Conservation (phyloP, 92 coral and sea anemone species). For the Galaxea fascicularis region DNA sequence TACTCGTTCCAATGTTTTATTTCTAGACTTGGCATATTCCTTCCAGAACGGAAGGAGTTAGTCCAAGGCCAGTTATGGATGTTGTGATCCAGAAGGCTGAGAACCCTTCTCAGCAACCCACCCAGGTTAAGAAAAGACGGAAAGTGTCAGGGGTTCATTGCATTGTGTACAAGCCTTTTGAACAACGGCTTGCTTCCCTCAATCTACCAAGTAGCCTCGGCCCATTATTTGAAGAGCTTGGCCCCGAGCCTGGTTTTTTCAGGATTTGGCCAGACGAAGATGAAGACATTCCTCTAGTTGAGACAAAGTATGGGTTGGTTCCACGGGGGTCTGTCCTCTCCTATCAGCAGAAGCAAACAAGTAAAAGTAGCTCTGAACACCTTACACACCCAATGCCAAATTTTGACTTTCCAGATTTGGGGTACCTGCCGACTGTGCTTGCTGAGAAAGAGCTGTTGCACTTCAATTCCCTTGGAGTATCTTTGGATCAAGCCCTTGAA, state of each 20-base stretch:
- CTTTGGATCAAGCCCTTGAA: slow-evolving; percentile 18
- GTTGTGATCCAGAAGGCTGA: slow-evolving; percentile 49
- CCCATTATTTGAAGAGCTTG: slow-evolving; percentile 34
- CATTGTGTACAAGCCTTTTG: slow-evolving; percentile 55
- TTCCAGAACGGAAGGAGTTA: slow-evolving; percentile 32
- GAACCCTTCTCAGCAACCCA: slow-evolving; percentile 42
- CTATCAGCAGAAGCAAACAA: neutral
- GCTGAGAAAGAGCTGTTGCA: neutral
- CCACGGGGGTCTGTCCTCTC: neutral
- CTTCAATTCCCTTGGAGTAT: slow-evolving; percentile 12
- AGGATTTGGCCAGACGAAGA: slow-evolving; percentile 62
- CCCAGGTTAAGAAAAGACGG: slow-evolving; percentile 32
- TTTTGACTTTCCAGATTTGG: neutral
- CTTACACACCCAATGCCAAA: neutral
- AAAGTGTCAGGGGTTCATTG: slow-evolving; percentile 52
- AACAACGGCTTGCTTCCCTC: slow-evolving; percentile 34
- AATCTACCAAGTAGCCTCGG: slow-evolving; percentile 31
- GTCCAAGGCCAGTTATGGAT: slow-evolving; percentile 55
- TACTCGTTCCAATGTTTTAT: slow-evolving; percentile 19
- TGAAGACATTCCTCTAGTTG: slow-evolving; percentile 50
- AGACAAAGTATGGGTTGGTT: slow-evolving; percentile 51
- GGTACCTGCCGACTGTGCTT: neutral
- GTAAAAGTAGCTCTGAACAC: neutral
- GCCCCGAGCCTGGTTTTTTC: slow-evolving; percentile 56
- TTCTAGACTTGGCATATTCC: slow-evolving; percentile 55